These are phyloP conservation scores for Drosophila trapezifrons DNA, from an alignment of 1,140 invertebrate species.

Conservation along the genomic window DNA sequence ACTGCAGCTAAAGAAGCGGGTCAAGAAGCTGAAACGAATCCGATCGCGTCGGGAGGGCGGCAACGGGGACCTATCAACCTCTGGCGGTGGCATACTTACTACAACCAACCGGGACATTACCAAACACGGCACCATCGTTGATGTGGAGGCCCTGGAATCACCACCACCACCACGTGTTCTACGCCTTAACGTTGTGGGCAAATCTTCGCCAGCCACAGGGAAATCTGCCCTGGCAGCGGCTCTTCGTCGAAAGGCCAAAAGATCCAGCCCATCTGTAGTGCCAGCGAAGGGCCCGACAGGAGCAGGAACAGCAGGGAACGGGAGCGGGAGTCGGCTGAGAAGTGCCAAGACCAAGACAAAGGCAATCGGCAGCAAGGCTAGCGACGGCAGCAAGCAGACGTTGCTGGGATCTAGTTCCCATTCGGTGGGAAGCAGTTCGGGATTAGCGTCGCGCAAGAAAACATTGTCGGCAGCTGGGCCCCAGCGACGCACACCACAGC, in stretches of 20 bases:
- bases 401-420: neutral
- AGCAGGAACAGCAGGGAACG: neutral
- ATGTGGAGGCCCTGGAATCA: slow-evolving; percentile 9
- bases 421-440: slow-evolving; percentile 1
- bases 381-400: neutral
- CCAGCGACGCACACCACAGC: neutral
- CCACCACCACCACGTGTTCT: slow-evolving; percentile 12
- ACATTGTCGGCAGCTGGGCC: neutral
- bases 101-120: slow-evolving; percentile 6
- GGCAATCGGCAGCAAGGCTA: slow-evolving; percentile 14
- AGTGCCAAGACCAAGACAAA: slow-evolving; percentile 27
- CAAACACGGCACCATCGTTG: slow-evolving; percentile 20
- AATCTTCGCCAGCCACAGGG: slow-evolving; percentile 23
- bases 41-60: slow-evolving; percentile 32
- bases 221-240: slow-evolving; percentile 13
- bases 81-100: neutral
- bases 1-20: slow-evolving; percentile 46
- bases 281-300: neutral
- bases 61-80: neutral
- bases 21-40: slow-evolving; percentile 56
- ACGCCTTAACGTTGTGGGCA: slow-evolving; percentile 34
- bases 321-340: neutral
- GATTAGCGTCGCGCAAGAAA: slow-evolving; percentile 8
- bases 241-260: slow-evolving; percentile 11
- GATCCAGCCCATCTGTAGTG: neutral